These are phyloP conservation scores for Sphaerodactylus townsendi DNA, from an alignment of 2,113 vertebrate genomes.

Conservation along the genomic window DNA sequence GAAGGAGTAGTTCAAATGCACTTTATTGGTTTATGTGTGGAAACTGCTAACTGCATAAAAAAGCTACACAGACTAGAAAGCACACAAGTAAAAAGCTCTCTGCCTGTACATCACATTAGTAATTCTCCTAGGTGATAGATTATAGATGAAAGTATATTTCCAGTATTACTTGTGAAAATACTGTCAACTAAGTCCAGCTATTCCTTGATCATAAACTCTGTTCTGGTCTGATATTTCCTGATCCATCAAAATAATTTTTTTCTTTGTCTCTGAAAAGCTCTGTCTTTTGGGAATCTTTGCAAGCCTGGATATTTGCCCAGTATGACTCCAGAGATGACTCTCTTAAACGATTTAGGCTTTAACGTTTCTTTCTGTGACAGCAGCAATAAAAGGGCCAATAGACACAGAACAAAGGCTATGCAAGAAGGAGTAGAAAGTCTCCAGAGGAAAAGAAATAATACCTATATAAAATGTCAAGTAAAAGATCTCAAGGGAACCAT, in stretches of 20 bases:
- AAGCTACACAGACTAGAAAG: background rate
- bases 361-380: background rate
- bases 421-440: background rate
- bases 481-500: background rate
- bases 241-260: background rate
- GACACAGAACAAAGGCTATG: background rate
- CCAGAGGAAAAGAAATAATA: constrained; percentile 14
- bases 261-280: background rate
- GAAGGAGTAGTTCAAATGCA: background rate
- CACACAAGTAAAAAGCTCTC: background rate
- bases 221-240: background rate
- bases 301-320: background rate
- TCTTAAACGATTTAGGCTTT: constrained; percentile 25
- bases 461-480: background rate
- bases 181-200: background rate
- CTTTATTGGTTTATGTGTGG: background rate
- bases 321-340: background rate
- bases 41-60: background rate
- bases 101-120: background rate
- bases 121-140: background rate
- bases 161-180: background rate
- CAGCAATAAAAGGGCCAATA: background rate
- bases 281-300: background rate
- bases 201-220: background rate
- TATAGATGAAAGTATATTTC: background rate